A percentile compares a stretch with the other conserved stretches of the same genome.
Conservation (phyloP, 2,888 invertebrate species). For the Dynastes maya region DNA sequence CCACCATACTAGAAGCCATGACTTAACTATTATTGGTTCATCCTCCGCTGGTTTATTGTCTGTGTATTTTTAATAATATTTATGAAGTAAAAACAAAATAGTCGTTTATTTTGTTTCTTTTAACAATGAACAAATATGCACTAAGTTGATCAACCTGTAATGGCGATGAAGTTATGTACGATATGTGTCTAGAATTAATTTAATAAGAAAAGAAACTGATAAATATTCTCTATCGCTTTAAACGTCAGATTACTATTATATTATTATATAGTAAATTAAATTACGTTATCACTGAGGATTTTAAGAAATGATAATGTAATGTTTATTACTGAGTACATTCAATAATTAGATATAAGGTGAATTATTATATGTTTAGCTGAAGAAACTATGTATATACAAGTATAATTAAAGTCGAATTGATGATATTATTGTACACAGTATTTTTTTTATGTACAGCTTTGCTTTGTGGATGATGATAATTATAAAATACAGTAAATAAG, state of each 20-base stretch:
- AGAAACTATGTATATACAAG: constrained; percentile 50
- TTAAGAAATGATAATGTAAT: constrained; percentile 46
- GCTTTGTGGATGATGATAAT: constrained; percentile 66
- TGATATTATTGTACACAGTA: constrained; percentile 68
- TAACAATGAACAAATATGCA: neutral
- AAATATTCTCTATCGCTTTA: constrained; percentile 44
- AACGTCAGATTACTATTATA: constrained; percentile 44
- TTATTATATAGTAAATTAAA: constrained; percentile 36
- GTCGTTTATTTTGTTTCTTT: too few relatives aligned
- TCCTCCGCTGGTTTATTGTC: too few relatives aligned
- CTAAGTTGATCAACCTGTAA: constrained; percentile 22
- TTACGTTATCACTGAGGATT: constrained; percentile 19
- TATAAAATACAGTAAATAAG: constrained; percentile 45
- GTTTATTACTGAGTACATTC: constrained; percentile 53
- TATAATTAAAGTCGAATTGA: constrained; percentile 62
- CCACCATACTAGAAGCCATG: too few relatives aligned
- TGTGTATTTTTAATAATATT: too few relatives aligned
- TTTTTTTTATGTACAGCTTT: constrained; percentile 71
- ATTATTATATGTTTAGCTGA: constrained; percentile 59
- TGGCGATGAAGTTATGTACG: constrained; percentile 32
- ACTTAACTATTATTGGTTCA: too few relatives aligned
- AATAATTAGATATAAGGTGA: constrained; percentile 45
- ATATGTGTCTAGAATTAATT: constrained; percentile 53
- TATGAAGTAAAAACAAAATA: too few relatives aligned
- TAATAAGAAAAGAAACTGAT: constrained; percentile 37